Evolutionary conservation across 2,888 invertebrate species (phyloP), one percentile per base, ranked within the genome.

Genomic region (Caenorhabditis angaria): DNA sequence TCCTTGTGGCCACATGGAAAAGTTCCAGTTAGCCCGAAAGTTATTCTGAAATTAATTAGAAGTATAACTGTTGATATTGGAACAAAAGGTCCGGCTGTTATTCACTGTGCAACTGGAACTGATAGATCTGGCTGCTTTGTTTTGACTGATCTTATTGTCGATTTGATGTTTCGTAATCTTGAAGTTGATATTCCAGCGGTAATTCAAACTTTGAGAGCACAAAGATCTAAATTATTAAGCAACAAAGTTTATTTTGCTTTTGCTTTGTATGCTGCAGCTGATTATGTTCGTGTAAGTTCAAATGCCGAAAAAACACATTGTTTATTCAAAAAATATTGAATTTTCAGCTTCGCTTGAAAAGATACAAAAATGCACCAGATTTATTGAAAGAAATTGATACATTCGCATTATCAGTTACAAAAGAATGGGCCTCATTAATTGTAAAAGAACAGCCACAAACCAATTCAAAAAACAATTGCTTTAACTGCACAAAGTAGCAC

Each of bases 51-150:
- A 25, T 22, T 41, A 14, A 22, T 41, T 10, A 18, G 58, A 12
- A 4, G 4, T 2, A 25, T 58, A 8, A 58, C 35, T 6, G 24
- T 24, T n/a, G 58, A 58, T 14, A 41, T 24, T 3, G 4, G 5
- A 2, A 58, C 47, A 25, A 41, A 20, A 22, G 47, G 58, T 6
- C 58, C 58, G 25, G 22, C 24, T 25, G 24, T 58, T 47, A 35
- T 72, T 0, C 72, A 72, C 28, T 72, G 67, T 1, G 22, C 64
- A 0, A 57, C 57, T 18, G 72, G 72, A 8, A 61, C 61, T 41
- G 67, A 67, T 67, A 57, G 72, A 18, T 47, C 72, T 12, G 58
- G 58, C 2, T 41, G 47, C 25, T 18, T 58, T 24, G 35, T 58
- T 2, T 14, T 58, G 10, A 25, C 47, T 14, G 58, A 58, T 27